Evolutionary conservation across 2,888 invertebrate species (phyloP).

Genomic region (Diplolepis rosae): DNA sequence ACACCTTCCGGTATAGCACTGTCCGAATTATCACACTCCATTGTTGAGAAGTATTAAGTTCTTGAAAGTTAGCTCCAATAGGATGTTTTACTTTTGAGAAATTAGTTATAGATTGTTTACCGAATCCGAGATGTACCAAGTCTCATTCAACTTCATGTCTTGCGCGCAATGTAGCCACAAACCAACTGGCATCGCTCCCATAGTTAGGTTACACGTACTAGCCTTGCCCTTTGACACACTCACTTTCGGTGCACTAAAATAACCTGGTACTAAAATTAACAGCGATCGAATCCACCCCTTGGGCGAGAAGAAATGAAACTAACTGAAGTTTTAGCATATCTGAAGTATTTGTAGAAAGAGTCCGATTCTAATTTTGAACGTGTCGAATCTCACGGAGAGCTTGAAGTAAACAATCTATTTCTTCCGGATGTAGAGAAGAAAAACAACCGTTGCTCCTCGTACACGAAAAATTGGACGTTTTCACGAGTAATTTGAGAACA

Average conservation of each 20-base stretch:
- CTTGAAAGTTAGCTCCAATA: not conserved
- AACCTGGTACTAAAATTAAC: conserved; percentile 47
- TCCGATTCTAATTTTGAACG: conserved; percentile 21
- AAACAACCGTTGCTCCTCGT: conserved; percentile 15
- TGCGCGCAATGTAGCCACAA: conserved; percentile 49
- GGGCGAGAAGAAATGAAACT: conserved; percentile 17
- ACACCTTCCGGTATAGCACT: conserved; percentile 83
- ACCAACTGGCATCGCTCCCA: conserved; percentile 67
- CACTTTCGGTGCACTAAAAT: conserved; percentile 46
- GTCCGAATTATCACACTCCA: conserved; percentile 40
- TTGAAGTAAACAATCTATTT: conserved; percentile 18
- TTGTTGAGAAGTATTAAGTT: not conserved
- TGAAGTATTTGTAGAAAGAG: conserved; percentile 30
- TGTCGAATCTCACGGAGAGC: conserved; percentile 21
- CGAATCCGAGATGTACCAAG: conserved; percentile 28
- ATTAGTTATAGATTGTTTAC: not conserved
- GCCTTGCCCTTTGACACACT: conserved; percentile 72
- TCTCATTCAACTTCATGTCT: conserved; percentile 40
- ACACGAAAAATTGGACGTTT: conserved; percentile 18
- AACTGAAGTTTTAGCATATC: conserved; percentile 18
- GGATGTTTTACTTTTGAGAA: not conserved
- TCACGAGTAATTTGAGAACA: conserved; percentile 20
- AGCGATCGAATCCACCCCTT: conserved; percentile 44
- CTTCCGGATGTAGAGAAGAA: conserved; percentile 19
- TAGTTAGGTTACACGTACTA: conserved; percentile 56